These are phyloP conservation scores for Plecotus auritus DNA, from an alignment of 2,113 vertebrate genomes.

Conservation along the genomic window DNA sequence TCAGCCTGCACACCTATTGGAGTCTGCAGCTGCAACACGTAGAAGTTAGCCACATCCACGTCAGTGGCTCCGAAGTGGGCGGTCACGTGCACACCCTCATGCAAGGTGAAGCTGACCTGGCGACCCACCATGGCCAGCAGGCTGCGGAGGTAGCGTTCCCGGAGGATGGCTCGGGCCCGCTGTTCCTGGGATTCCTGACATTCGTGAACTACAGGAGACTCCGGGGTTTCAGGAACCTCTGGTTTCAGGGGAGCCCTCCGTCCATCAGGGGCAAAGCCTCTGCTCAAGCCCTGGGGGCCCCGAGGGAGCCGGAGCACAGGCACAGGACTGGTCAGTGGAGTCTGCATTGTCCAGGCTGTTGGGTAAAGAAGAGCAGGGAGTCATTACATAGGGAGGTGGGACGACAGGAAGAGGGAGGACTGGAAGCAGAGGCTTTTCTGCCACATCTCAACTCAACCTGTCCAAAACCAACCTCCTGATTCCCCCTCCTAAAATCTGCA, in stretches of 20 bases:
- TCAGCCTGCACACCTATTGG: constrained; percentile 90
- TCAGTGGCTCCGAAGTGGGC: constrained; percentile 88
- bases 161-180: constrained; percentile 77
- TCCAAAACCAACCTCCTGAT: background rate
- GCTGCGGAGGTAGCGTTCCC: constrained; percentile 89
- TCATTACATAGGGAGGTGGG: background rate
- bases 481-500: background rate
- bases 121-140: constrained; percentile 83
- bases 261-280: constrained; percentile 80
- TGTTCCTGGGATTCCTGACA: constrained; percentile 77
- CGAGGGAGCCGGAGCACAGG: constrained; percentile 71
- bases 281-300: constrained; percentile 78
- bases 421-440: background rate
- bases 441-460: background rate
- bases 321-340: background rate
- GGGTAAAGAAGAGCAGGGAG: background rate
- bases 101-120: constrained; percentile 83
- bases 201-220: background rate
- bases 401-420: background rate
- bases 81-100: constrained; percentile 84
- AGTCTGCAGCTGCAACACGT: constrained; percentile 89
- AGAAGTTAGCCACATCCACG: constrained; percentile 90
- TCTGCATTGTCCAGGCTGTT: constrained; percentile 49
- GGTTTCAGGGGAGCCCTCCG: constrained; percentile 70
- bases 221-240: background rate